Evolutionary conservation across 2,797 vertebrate genomes (phyloP), one percentile per base, ranked within the genome.

Genomic region (Eulemur albifrons): DNA sequence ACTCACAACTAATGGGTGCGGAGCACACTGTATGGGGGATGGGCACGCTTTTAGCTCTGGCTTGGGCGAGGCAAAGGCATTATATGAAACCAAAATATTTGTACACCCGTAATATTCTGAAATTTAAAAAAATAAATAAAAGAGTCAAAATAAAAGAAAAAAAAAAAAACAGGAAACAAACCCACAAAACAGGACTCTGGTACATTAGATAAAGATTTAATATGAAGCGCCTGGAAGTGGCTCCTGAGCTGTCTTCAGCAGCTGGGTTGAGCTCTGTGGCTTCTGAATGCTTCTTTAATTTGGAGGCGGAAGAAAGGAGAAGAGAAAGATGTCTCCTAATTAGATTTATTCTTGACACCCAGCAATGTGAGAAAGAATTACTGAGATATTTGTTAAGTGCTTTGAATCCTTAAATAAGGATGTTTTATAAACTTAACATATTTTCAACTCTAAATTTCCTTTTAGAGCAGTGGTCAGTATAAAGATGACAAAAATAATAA

Each of bases 351-450:
- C 75, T 89, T 32, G 73, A 43, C 40, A 50, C 11, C 79, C 17
- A 83, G 82, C n/a, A 83, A 50, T 86, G 67, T 70, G 65, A 63
- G 20, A 14, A 90, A 69, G 18, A 88, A 50, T 81, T 92, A 32
- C 30, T n/a, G 61, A 79, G 57, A 45, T 77, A 32, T 76, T 81
- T 93, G n/a, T 76, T 75, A 85, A 67, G 32, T 30, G 23, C 32
- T 89, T 86, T 84, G 52, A 76, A 54, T 93, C 14, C 93, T 67
- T 92, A 85, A 96, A 67, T 84, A 90, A 95, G 86, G 21, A 69
- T 84, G 45, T 57, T 85, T 77, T 77, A 23, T 92, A 21, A 89
- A 73, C 40, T 18, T 63, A 67, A 67, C 7, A 14, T 52, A 21
- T 77, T 72, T 95, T 75, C 45, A 72, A 59, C 35, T 95, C 52